These are phyloP conservation scores for Bergia puertoricense DNA, from an alignment of 92 coral and sea anemone species.

Conservation along the genomic window DNA sequence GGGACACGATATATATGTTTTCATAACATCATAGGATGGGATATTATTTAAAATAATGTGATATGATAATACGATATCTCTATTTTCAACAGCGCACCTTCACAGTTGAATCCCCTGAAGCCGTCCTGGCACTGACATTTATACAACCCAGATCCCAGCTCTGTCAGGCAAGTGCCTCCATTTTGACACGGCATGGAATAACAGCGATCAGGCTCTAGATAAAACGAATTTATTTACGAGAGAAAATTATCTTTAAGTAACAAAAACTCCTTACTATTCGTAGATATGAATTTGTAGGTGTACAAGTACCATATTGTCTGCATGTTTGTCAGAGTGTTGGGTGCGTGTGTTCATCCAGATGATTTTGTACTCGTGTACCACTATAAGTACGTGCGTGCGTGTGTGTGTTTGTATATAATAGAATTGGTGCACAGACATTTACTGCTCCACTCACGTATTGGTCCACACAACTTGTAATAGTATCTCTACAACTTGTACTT, in stretches of 20 bases:
- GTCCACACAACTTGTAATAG: too few species aligned
- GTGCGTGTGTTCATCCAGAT: too few species aligned
- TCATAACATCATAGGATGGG: too few species aligned
- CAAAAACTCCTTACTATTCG: background rate
- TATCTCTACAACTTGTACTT: slow-evolving; percentile 60
- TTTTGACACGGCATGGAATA: slow-evolving; percentile 86
- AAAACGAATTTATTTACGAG: too few species aligned
- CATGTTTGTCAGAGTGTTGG: too few species aligned
- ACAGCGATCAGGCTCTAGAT: slow-evolving; percentile 82
- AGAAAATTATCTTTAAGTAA: background rate
- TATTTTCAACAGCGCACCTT: slow-evolving; percentile 59
- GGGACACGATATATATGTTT: too few species aligned
- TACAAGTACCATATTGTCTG: background rate
- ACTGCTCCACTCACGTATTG: too few species aligned
- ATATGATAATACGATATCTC: background rate
- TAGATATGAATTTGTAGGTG: background rate
- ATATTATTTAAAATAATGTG: too few species aligned
- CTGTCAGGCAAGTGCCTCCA: slow-evolving; percentile 88
- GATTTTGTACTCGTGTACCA: too few species aligned
- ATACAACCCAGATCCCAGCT: slow-evolving; percentile 64
- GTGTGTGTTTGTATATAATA: too few species aligned
- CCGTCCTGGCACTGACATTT: slow-evolving; percentile 86
- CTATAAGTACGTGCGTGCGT: too few species aligned
- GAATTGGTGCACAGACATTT: too few species aligned
- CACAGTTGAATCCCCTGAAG: slow-evolving; percentile 89